Conservation (phyloP, 1,140 invertebrate species). For the Rhyacophila brunnea region DNA sequence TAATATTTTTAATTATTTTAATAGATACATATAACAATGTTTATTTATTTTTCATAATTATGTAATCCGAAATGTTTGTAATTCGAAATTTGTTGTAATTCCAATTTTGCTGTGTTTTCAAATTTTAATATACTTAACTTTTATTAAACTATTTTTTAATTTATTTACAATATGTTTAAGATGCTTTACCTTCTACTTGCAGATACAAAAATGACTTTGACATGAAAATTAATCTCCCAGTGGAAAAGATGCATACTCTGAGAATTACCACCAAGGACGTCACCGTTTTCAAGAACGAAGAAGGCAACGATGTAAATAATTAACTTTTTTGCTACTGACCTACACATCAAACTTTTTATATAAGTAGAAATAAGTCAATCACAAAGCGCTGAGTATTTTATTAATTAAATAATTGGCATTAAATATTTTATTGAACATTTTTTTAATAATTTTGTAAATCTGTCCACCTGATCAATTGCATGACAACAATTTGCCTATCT, state of each 20-base stretch:
- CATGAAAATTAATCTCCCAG: conserved; percentile 37
- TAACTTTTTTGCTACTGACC: too few relatives aligned
- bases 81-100: neutral
- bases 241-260: conserved; percentile 49
- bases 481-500: too few relatives aligned
- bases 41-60: neutral
- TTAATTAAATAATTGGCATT: too few relatives aligned
- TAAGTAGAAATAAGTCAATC: too few relatives aligned
- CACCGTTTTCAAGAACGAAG: conserved; percentile 39
- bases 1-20: neutral
- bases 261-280: conserved; percentile 41
- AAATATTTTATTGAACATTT: too few relatives aligned
- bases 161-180: neutral
- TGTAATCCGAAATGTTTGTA: neutral
- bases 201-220: conserved; percentile 19
- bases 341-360: too few relatives aligned
- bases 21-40: neutral
- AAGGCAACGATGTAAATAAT: too few relatives aligned
- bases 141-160: neutral
- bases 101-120: neutral
- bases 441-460: too few relatives aligned
- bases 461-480: too few relatives aligned
- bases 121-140: neutral
- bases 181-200: conserved; percentile 3
- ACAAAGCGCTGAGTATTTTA: too few relatives aligned